Conservation (phyloP, 1,140 invertebrate genomes). For the Drosophila micromelanica region DNA sequence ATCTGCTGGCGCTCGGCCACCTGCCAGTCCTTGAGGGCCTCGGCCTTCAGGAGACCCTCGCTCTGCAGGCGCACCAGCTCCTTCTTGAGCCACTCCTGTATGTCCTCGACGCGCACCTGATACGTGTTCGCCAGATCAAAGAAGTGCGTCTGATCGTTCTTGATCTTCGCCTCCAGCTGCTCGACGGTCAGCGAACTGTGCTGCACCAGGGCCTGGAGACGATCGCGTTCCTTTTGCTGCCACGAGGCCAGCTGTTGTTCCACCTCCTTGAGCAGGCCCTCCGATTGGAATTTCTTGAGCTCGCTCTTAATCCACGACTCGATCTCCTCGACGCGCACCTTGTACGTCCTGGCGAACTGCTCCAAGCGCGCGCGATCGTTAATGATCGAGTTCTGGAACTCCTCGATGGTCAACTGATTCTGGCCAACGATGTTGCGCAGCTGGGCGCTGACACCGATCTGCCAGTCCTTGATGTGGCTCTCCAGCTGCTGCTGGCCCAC, state of each 20-base stretch:
- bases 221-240: slow-evolving; percentile 76
- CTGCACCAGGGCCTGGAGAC: slow-evolving; percentile 64
- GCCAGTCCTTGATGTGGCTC: slow-evolving; percentile 76
- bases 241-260: slow-evolving; percentile 69
- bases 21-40: slow-evolving; percentile 79
- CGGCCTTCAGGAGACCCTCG: slow-evolving; percentile 73
- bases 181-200: slow-evolving; percentile 73
- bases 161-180: slow-evolving; percentile 74
- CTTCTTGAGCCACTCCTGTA: slow-evolving; percentile 79
- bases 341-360: slow-evolving; percentile 69
- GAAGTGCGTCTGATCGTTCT: slow-evolving; percentile 74
- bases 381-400: slow-evolving; percentile 71
- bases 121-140: slow-evolving; percentile 74
- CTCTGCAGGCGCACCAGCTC: slow-evolving; percentile 70
- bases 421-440: slow-evolving; percentile 64
- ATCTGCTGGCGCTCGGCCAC: slow-evolving; percentile 65
- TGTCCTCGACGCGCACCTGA: slow-evolving; percentile 71
- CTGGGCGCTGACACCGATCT: slow-evolving; percentile 59
- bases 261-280: slow-evolving; percentile 75
- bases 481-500: slow-evolving; percentile 67
- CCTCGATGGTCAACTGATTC: slow-evolving; percentile 76
- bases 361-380: slow-evolving; percentile 71
- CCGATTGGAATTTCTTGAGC: slow-evolving; percentile 68
- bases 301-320: slow-evolving; percentile 77
- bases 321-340: slow-evolving; percentile 75